Evolutionary conservation across 1,140 invertebrate species (phyloP).

Genomic region (Coboldia fuscipes): DNA sequence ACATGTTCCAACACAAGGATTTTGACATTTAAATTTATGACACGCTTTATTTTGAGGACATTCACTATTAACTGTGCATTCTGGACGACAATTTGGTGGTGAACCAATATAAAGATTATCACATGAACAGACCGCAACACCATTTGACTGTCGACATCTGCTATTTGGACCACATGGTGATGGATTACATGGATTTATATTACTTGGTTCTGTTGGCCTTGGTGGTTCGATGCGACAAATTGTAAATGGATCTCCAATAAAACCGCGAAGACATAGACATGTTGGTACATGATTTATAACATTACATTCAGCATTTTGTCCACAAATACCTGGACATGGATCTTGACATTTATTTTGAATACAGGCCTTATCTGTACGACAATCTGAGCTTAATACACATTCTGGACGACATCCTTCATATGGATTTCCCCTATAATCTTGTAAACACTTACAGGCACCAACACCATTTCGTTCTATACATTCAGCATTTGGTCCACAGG

Average conservation of each 20-base stretch:
- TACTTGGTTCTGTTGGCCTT: slow-evolving; percentile 38
- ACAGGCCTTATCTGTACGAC: slow-evolving; percentile 48
- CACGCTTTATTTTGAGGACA: slow-evolving; percentile 45
- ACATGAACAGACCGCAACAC: slow-evolving; percentile 48
- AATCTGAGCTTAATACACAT: slow-evolving; percentile 50
- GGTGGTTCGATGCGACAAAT: slow-evolving; percentile 18
- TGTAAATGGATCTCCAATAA: slow-evolving; percentile 39
- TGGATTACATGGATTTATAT: slow-evolving; percentile 43
- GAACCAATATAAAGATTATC: slow-evolving; percentile 39
- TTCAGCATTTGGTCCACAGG: slow-evolving; percentile 52
- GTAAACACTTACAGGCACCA: slow-evolving; percentile 49
- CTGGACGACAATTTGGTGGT: slow-evolving; percentile 41
- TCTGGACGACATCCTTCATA: slow-evolving; percentile 49
- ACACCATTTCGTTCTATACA: slow-evolving; percentile 36
- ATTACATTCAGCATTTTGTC: slow-evolving; percentile 31
- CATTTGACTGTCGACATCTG: slow-evolving; percentile 47
- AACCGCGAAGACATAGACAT: slow-evolving; percentile 38
- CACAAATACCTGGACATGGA: slow-evolving; percentile 58
- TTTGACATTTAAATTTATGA: slow-evolving; percentile 45
- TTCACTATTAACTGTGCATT: slow-evolving; percentile 46
- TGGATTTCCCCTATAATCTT: slow-evolving; percentile 55
- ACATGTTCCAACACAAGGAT: slow-evolving; percentile 47
- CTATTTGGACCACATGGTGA: slow-evolving; percentile 62
- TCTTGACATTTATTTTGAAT: slow-evolving; percentile 52
- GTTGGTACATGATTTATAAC: slow-evolving; percentile 37